Base-by-base conservation (phyloP, 2,888 invertebrate genomes). In the Torymus auratus region DNA sequence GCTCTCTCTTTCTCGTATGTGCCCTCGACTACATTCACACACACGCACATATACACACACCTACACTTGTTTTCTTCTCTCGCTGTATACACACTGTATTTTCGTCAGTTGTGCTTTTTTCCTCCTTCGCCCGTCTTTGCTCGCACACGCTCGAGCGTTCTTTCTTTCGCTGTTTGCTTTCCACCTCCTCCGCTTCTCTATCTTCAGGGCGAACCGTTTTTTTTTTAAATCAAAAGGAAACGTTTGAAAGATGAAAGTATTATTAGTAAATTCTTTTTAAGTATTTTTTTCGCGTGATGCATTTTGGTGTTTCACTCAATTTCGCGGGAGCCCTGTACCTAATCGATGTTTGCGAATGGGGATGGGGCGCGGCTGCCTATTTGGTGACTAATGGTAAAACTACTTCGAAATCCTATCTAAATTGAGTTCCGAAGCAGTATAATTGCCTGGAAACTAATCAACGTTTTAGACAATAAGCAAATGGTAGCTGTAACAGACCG, bases 1-100 rank as follows among this genome's bases (percentile, higher is more conserved):
- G 13, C 65, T 41, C 17, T 58, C 82, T 58, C 58, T 81, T 76
- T 74, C 61, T 56, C 55, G 74, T 61, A 68, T 62, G 12, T 15
- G 15, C n/a, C 15, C 28, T 12, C 53, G 2, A 20, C 23, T 23
- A 41, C n/a, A 5, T 70, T 52, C 23, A 17, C 10, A 5, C 28
- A 13, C 50, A 41, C 14, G 12, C 20, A 23, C 23, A 53, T 17
- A 20, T 53, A 12, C 14, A 52, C 3, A 11, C 67, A 0, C 20
- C 20, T 20, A 17, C 61, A 20, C 60, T 61, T 52, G 71, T 23
- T 53, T 62, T 28, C 60, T 71, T 28, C 61, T 23, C 58, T 2
- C 41, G 2, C 23, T 56, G 52, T 20, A 67, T 41, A 41, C 53
- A 64, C 12, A n/a, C 55, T 53, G 23, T 65, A n/a, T 65, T 65